Base-by-base conservation (phyloP, 2,888 invertebrate genomes). In the Caenorhabditis japonica region DNA sequence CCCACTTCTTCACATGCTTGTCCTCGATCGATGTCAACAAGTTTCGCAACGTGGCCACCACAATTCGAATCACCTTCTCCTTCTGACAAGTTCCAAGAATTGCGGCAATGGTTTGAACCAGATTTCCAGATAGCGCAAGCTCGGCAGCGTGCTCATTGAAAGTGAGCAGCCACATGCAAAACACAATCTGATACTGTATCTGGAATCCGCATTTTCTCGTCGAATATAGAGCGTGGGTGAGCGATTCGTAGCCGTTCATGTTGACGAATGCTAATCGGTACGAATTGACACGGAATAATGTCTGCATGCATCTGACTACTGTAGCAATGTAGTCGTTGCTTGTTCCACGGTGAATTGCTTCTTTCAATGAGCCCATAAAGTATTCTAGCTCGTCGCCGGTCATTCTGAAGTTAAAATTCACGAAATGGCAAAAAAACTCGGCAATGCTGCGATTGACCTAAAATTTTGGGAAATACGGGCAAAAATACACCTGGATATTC, bases 1-100 rank as follows among this genome's bases (percentile, higher is more conserved):
- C n/a, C n/a, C n/a, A 93, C 89, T 94, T 93, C 33, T 76, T 56
- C 44, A 58, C 41, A 12, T 43, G 38, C 4, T 39, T 41, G 85
- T 96, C 95, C 86, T 94, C 93, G 0, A 95, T 94, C 89, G 97
- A 97, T 89, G 97, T 96, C 75, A 97, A 93, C 81, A 97, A 90
- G 90, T 97, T 97, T 84, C 95, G 92, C 90, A 96, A 95, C 23
- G 96, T 95, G 39, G 97, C 96, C 82, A 97, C 91, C 84, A 96
- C 95, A 83, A 97, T 97, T 84, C 97, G 92, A 13, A 95, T 95
- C 21, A 95, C 94, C 36, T 77, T 74, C 19, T 74, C 68, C 21
- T 74, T 97, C 97, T 64, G 94, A 95, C 13, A 94, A 94, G 90
- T 97, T 88, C 94, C 95, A 61, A 97, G 90, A 86, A 97, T 96